Evolutionary conservation across 2,888 invertebrate genomes (phyloP).

Genomic region (Amblyjoppa proteus): DNA sequence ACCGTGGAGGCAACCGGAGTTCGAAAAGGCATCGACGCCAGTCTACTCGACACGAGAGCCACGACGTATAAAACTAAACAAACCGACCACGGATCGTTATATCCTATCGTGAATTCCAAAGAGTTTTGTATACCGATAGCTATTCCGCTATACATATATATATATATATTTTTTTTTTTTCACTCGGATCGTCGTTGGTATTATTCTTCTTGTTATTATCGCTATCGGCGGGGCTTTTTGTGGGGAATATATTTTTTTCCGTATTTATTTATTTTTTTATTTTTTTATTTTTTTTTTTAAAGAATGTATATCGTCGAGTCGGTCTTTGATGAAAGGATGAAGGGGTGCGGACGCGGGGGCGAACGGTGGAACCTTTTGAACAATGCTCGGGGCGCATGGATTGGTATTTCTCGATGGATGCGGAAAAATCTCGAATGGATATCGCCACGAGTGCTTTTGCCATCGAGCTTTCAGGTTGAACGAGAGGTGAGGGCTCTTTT

Average conservation of each 20-base stretch:
- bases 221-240: constrained; percentile 55
- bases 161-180: constrained; percentile 38
- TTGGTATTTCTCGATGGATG: constrained; percentile 68
- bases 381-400: constrained; percentile 60
- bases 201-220: constrained; percentile 59
- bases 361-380: constrained; percentile 52
- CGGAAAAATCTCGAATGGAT: constrained; percentile 50
- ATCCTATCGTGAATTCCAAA: constrained; percentile 56
- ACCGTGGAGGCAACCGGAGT: constrained; percentile 38
- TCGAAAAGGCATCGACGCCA: constrained; percentile 72
- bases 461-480: constrained; percentile 53
- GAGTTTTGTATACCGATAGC: constrained; percentile 44
- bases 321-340: constrained; percentile 62
- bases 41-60: constrained; percentile 59
- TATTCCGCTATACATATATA: constrained; percentile 26
- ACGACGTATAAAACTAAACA: constrained; percentile 30
- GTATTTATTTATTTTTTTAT: neutral
- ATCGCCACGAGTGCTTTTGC: constrained; percentile 34
- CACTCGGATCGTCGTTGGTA: constrained; percentile 41
- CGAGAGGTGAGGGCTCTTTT: constrained; percentile 56
- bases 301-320: constrained; percentile 45
- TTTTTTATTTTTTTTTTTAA: constrained; percentile 39
- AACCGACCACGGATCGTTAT: constrained; percentile 45
- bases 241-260: constrained; percentile 47
- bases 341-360: constrained; percentile 39